These are phyloP conservation scores for Glossophaga mutica DNA, from an alignment of 2,797 vertebrate genomes.

Conservation along the genomic window DNA sequence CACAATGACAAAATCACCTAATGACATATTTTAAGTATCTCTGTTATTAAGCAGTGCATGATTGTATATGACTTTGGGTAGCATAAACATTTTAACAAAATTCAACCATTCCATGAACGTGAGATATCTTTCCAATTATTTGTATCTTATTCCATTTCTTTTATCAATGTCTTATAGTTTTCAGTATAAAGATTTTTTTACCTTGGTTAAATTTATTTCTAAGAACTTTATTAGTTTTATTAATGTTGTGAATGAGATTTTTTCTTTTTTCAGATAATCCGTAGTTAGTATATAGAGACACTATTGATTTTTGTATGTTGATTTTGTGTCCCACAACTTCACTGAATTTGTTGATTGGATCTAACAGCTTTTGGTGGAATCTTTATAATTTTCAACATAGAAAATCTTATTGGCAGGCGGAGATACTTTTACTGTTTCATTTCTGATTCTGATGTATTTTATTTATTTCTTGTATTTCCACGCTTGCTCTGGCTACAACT, in stretches of 20 bases:
- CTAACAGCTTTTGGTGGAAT: no score
- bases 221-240: neutral
- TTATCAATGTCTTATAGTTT: neutral
- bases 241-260: neutral
- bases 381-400: no score
- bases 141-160: neutral
- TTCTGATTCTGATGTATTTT: neutral
- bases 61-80: neutral
- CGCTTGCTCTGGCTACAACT: neutral
- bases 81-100: neutral
- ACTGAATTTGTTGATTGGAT: neutral
- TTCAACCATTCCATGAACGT: neutral
- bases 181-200: neutral
- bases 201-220: neutral
- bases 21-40: neutral
- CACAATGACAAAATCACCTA: neutral
- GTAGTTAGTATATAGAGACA: neutral
- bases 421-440: neutral
- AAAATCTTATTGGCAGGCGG: neutral
- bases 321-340: neutral
- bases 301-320: neutral
- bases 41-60: no score
- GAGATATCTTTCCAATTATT: neutral
- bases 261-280: neutral
- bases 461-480: neutral